These are phyloP conservation scores for Drosophila neotestacea DNA, from an alignment of 2,888 invertebrate species.

Conservation along the genomic window DNA sequence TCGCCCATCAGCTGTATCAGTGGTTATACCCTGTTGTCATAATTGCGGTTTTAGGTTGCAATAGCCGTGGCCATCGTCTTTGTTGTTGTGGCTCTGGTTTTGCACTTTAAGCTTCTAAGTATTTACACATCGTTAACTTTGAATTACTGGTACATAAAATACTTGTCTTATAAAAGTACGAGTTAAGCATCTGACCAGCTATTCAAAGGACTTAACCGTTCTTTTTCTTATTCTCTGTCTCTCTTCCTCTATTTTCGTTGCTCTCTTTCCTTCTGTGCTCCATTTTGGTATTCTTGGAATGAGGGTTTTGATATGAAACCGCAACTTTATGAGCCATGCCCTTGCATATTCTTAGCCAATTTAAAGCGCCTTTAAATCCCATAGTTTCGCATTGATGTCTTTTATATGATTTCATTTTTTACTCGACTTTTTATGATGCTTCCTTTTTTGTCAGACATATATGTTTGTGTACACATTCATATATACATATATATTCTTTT, in stretches of 20 bases:
- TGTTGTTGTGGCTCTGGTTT: slow-evolving; percentile 26
- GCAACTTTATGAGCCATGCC: slow-evolving; percentile 74
- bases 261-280: neutral
- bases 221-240: neutral
- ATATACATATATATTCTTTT: slow-evolving; percentile 38
- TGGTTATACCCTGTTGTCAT: slow-evolving; percentile 59
- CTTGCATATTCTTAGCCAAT: slow-evolving; percentile 74
- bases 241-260: neutral
- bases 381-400: slow-evolving; percentile 75
- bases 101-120: slow-evolving; percentile 67
- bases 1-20: slow-evolving; percentile 11
- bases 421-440: slow-evolving; percentile 46
- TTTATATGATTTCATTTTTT: slow-evolving; percentile 73
- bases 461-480: neutral
- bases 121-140: slow-evolving; percentile 81
- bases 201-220: slow-evolving; percentile 32
- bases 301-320: slow-evolving; percentile 56
- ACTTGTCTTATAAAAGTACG: slow-evolving; percentile 29
- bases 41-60: slow-evolving; percentile 62
- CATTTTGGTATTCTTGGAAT: slow-evolving; percentile 33
- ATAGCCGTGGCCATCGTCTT: slow-evolving; percentile 3
- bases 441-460: slow-evolving; percentile 33
- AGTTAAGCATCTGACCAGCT: slow-evolving; percentile 26
- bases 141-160: slow-evolving; percentile 63
- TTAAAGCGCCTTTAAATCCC: slow-evolving; percentile 72